A percentile compares a stretch with the other conserved stretches of the same genome.
Conservation (phyloP, 37 sponge, comb jelly and placozoan species). For the Theonella swinhoei region DNA sequence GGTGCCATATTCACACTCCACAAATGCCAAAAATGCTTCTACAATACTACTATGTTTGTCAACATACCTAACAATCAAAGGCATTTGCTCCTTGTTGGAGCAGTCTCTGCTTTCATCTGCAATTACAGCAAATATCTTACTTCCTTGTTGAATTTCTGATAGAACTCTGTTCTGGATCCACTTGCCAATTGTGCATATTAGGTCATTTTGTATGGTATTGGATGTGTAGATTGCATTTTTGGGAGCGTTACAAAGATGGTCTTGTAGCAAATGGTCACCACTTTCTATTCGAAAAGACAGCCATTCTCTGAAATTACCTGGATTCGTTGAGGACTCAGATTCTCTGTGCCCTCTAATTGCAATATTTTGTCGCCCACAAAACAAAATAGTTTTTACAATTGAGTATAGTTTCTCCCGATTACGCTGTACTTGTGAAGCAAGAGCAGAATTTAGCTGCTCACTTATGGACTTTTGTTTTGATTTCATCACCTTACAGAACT, state of each 20-base stretch:
- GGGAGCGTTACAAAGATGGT: constrained; percentile 16
- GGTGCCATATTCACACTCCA: constrained; percentile 20
- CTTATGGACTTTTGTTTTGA: no score
- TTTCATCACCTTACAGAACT: no score
- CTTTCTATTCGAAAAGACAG: constrained; percentile 20
- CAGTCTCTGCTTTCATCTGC: no score
- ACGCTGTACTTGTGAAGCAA: no score
- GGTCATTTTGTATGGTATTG: constrained; percentile 26
- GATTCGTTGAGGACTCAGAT: background rate
- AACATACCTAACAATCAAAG: no score
- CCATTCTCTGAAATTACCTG: constrained; percentile 26
- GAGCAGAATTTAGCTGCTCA: no score
- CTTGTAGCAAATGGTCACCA: constrained; percentile 21
- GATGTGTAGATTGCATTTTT: constrained; percentile 36
- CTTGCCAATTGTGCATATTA: background rate
- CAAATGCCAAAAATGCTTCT: constrained; percentile 26
- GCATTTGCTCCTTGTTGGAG: constrained; percentile 8
- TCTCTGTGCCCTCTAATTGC: constrained; percentile 9
- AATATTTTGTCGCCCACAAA: background rate
- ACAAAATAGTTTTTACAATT: no score
- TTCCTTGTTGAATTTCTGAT: no score
- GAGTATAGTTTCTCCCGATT: no score
- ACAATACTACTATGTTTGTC: constrained; percentile 1
- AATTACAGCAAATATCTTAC: no score
- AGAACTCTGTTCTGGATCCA: no score